Evolutionary conservation across 2,888 invertebrate species (phyloP).

Genomic region (Dryobotodes eremita): DNA sequence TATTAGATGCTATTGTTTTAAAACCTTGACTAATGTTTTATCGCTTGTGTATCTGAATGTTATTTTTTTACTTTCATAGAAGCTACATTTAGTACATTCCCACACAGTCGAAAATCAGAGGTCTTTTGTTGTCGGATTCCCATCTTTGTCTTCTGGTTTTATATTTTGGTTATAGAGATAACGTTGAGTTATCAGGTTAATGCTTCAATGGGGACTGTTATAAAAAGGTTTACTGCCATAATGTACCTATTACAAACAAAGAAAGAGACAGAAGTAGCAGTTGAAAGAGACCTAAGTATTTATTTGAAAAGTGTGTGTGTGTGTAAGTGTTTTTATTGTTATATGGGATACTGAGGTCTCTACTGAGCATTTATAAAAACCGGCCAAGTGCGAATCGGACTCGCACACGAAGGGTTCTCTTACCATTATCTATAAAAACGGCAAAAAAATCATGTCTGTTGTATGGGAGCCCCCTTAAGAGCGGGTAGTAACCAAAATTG

Average conservation of each 20-base stretch:
- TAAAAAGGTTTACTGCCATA: neutral
- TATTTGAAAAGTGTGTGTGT: neutral
- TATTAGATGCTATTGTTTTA: slow-evolving; percentile 50
- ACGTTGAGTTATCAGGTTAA: neutral
- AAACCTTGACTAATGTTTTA: slow-evolving; percentile 50
- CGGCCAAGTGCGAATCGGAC: too few species aligned
- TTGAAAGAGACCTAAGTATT: neutral
- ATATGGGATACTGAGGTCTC: neutral
- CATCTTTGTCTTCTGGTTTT: slow-evolving; percentile 25
- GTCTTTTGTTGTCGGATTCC: slow-evolving; percentile 10
- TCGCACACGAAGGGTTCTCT: too few species aligned
- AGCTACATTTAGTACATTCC: neutral
- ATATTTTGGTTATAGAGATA: neutral
- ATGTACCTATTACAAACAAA: neutral
- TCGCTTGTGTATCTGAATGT: slow-evolving; percentile 15
- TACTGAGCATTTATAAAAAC: too few species aligned
- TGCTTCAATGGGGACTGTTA: neutral
- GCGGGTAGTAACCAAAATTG: too few species aligned
- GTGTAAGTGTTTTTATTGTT: neutral
- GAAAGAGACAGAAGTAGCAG: neutral
- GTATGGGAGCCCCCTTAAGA: too few species aligned
- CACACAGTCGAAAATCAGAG: slow-evolving; percentile 34
- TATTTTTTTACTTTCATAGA: neutral
- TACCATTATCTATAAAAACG: too few species aligned
- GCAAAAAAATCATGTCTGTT: too few species aligned